phyloP scores from a whole-genome alignment of 2,888 invertebrate genomes.

The Erpobdella octoculata region DNA sequence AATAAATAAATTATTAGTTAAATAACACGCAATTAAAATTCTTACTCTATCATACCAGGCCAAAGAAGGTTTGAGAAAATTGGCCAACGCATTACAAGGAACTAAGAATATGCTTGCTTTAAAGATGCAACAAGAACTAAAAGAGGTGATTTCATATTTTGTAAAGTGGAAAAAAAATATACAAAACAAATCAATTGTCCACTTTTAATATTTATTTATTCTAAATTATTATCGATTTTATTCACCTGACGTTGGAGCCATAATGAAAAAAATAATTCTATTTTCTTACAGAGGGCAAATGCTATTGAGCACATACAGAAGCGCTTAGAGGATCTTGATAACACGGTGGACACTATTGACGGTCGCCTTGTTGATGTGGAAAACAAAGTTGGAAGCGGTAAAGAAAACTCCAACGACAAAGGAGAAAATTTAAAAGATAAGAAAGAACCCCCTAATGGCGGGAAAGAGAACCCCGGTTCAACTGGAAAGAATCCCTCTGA shows the following conservation, averaged over 20 bases:
- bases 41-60: no score
- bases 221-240: no score
- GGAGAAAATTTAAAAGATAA: neutral
- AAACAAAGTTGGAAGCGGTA: neutral
- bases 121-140: constrained; percentile 28
- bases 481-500: no score
- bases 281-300: neutral
- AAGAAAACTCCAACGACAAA: neutral
- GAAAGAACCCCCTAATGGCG: no score
- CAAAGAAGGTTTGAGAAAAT: neutral
- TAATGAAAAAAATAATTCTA: no score
- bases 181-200: no score
- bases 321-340: neutral
- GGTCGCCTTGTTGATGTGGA: neutral
- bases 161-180: no score
- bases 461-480: no score
- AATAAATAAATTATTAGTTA: no score
- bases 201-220: no score
- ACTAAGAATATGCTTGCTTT: constrained; percentile 18
- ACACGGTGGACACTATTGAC: neutral
- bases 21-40: no score
- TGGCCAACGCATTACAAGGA: constrained; percentile 12
- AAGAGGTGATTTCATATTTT: constrained; percentile 20
- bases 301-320: neutral
- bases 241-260: no score